Percentiles rank a stretch among this genome's conserved stretches.
phyloP scores from a whole-genome alignment of 1,140 invertebrate species.

The Zaprionus africanus region DNA sequence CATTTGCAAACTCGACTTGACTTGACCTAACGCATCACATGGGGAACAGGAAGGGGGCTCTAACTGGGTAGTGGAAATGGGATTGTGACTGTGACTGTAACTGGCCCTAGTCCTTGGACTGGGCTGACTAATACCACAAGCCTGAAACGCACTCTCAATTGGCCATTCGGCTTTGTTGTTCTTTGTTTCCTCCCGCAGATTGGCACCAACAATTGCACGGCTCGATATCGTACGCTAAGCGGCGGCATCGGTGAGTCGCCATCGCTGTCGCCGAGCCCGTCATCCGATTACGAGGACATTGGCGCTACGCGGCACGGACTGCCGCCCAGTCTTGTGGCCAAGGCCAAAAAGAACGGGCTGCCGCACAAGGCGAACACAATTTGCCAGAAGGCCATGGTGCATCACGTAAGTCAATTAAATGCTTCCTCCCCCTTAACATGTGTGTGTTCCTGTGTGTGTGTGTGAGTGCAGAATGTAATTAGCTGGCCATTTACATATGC shows the following conservation, averaged over 20 bases:
- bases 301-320: constrained; percentile 76
- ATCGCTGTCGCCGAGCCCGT: constrained; percentile 83
- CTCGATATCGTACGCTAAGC: constrained; percentile 81
- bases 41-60: no score
- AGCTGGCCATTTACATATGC: constrained; percentile 75
- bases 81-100: background rate
- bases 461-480: constrained; percentile 70
- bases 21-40: constrained; percentile 7
- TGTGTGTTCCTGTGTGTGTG: constrained; percentile 25
- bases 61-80: no score
- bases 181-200: constrained; percentile 60
- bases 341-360: constrained; percentile 83
- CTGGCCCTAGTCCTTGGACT: no score
- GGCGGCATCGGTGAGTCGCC: constrained; percentile 83
- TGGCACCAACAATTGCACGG: constrained; percentile 84
- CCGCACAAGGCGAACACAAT: constrained; percentile 84
- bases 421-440: background rate
- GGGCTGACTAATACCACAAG: background rate
- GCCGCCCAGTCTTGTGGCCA: constrained; percentile 71
- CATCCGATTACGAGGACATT: constrained; percentile 84
- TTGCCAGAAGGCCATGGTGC: constrained; percentile 84
- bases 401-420: constrained; percentile 84
- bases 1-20: constrained; percentile 72
- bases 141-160: constrained; percentile 14
- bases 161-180: constrained; percentile 4